Evolutionary conservation across 1,140 invertebrate genomes (phyloP).

Genomic region (Pinna nobilis): DNA sequence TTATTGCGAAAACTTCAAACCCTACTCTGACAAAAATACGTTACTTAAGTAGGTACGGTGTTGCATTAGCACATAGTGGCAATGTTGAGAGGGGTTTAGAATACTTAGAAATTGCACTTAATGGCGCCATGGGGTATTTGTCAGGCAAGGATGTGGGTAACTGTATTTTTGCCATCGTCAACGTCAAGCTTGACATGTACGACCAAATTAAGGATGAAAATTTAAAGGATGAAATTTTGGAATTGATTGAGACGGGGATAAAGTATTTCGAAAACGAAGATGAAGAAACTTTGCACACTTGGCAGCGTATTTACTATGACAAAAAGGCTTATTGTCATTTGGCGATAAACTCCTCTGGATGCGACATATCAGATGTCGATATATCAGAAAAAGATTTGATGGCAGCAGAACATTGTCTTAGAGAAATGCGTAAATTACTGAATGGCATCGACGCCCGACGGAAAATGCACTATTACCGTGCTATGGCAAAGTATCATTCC

Average conservation of each 20-base stretch:
- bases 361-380: neutral
- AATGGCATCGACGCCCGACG: conserved; percentile 3
- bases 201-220: neutral
- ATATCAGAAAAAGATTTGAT: conserved; percentile 7
- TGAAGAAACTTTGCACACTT: conserved; percentile 1
- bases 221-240: conserved; percentile 12
- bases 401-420: neutral
- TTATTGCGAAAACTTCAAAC: conserved; percentile 26
- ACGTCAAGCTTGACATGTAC: conserved; percentile 19
- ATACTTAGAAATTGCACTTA: conserved; percentile 1
- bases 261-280: conserved; percentile 19
- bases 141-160: conserved; percentile 24
- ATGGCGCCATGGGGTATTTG: conserved; percentile 3
- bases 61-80: conserved; percentile 13
- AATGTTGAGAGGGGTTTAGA: conserved; percentile 6
- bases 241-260: conserved; percentile 8
- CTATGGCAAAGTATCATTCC: conserved; percentile 1
- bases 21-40: conserved; percentile 16
- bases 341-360: conserved; percentile 6
- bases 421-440: neutral
- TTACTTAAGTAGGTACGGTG: conserved; percentile 6
- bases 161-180: conserved; percentile 26
- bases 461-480: conserved; percentile 15
- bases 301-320: conserved; percentile 22
- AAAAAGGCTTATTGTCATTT: conserved; percentile 22